Evolutionary conservation across 23 tunicate species (phyloP).

Genomic region (Phallusia fumigata): DNA sequence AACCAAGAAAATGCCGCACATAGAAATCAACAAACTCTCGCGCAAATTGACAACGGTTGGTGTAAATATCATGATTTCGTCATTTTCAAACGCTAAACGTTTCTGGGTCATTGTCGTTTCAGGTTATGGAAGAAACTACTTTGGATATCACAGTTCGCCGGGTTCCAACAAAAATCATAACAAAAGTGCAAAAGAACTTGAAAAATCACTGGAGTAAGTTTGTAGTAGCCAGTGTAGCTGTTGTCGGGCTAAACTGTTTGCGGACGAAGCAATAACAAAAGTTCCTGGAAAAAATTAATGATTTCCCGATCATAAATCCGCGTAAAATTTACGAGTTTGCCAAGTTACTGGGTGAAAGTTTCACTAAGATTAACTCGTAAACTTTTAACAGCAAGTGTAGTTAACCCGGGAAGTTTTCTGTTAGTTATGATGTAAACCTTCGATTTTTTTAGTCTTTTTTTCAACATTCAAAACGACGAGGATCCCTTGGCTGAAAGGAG

Average conservation of each 20-base stretch:
- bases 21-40: background rate
- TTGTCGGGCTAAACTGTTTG: too few species aligned
- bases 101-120: background rate
- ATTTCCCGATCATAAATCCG: too few species aligned
- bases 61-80: background rate
- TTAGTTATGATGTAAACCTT: background rate
- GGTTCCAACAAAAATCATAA: conserved; percentile 61
- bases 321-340: too few species aligned
- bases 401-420: too few species aligned
- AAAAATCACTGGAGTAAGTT: conserved; percentile 57
- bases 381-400: background rate
- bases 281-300: too few species aligned
- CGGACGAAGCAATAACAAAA: too few species aligned
- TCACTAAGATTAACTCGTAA: background rate
- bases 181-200: conserved; percentile 38
- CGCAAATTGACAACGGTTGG: background rate
- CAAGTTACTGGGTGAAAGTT: too few species aligned
- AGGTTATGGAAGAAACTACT: conserved; percentile 83
- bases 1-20: background rate
- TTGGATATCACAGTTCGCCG: conserved; percentile 74
- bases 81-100: too few species aligned
- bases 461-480: background rate
- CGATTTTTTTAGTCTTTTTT: background rate
- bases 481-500: background rate
- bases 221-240: background rate